These are phyloP conservation scores for Clanis bilineata DNA, from an alignment of 2,888 invertebrate genomes.

Conservation along the genomic window DNA sequence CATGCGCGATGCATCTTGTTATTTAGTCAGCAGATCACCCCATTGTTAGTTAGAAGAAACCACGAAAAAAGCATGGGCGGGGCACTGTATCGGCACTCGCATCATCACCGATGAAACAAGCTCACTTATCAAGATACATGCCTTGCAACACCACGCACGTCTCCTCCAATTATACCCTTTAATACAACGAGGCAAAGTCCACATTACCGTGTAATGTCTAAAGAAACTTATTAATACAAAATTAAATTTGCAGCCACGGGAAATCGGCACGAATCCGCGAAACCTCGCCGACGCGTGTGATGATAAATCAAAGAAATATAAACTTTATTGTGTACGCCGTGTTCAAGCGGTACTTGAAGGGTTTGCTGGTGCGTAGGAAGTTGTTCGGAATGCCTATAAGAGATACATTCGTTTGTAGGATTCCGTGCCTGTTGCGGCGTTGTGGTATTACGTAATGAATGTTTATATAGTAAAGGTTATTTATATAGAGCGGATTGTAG, in stretches of 20 bases:
- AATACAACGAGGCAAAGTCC: conserved; percentile 35
- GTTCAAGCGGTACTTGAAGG: conserved; percentile 11
- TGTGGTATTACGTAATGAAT: conserved; percentile 41
- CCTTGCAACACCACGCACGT: conserved; percentile 57
- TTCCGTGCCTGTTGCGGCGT: conserved; percentile 38
- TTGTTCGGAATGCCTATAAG: conserved; percentile 32
- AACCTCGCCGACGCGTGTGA: conserved; percentile 46
- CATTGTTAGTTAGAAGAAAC: conserved; percentile 78
- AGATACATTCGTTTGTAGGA: conserved; percentile 40
- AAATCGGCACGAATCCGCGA: conserved; percentile 69
- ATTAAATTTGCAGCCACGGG: conserved; percentile 78
- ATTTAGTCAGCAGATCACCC: conserved; percentile 81
- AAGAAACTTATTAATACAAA: conserved; percentile 77
- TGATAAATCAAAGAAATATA: conserved; percentile 44
- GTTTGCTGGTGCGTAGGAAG: conserved; percentile 36
- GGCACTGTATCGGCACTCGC: conserved; percentile 64
- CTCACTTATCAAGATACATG: conserved; percentile 73
- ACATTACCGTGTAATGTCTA: conserved; percentile 32
- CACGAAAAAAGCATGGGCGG: conserved; percentile 81
- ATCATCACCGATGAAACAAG: conserved; percentile 76
- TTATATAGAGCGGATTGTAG: conserved; percentile 77
- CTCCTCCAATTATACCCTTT: conserved; percentile 36
- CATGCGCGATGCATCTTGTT: conserved; percentile 70
- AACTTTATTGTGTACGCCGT: conserved; percentile 44
- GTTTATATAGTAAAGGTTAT: conserved; percentile 74